Evolutionary conservation across 2,113 vertebrate species (phyloP), one percentile per base, ranked within the genome.

Genomic region (Thalassarche chlororhynchos): DNA sequence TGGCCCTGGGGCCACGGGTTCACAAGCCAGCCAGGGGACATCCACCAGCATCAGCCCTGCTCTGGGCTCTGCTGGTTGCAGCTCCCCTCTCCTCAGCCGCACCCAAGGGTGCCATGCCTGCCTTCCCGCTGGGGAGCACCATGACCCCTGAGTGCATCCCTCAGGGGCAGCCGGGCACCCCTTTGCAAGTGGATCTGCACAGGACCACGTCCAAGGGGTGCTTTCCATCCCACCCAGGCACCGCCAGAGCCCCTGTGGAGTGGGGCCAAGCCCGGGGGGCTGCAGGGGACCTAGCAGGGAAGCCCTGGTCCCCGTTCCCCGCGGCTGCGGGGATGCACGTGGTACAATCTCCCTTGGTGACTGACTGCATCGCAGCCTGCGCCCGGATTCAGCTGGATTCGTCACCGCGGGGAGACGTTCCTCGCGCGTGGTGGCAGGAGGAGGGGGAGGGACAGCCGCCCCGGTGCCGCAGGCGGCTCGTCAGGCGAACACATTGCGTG

Each of bases 301-400:
- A 93, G 78, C 75, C 58, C 54, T 10, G 71, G 58, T 77, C 62
- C 96, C 77, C 28, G 0, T 83, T 96, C 54, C 82, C 90, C 3
- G 9, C 2, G 20, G 82, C 90, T 97, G 95, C 79, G 11, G 66
- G 78, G 58, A 96, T 95, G 75, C 95, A 97, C 93, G 95, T 96
- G 95, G 95, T 97, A 95, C 93, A 94, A 97, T 97, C 97, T 97
- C 97, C 97, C 97, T 97, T 97, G 85, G 96, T 95, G 97, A 97
- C 85, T 97, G 96, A 70, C 84, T 96, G 96, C 90, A 95, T 91
- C 93, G 75, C 95, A 97, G 97, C 62, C 92, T 95, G 96, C 2
- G 70, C 97, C 95, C 17, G 54, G 92, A 95, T 97, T 96, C 97
- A 94, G 87, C 93, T 96, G 90, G 93, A 97, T 95, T 97, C 82